Evolutionary conservation across 2,888 invertebrate species (phyloP), one percentile per base, ranked within the genome.

Genomic region (Cephus runcator): DNA sequence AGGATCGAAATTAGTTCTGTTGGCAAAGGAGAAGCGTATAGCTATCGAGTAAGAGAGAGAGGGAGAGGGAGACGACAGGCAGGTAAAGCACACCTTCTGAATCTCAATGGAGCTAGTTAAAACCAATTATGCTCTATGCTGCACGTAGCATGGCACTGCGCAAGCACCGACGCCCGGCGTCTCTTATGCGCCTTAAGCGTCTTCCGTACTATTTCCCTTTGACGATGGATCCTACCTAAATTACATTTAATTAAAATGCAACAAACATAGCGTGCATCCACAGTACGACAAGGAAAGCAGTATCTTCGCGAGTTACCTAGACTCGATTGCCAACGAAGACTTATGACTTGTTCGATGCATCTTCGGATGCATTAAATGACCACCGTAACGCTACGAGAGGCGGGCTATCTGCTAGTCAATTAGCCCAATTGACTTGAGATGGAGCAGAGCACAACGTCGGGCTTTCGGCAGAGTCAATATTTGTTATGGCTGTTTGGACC

Each of bases 101-200:
- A 77, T 75, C 69, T 75, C 77, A 77, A 77, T 75, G 77, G 71
- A 30, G 31, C 77, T 77, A 77, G 77, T 77, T 75, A 75, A 69
- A 75, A 68, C 75, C 75, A 77, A 75, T 77, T 75, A 77, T 40
- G 69, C 30, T 33, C 75, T 75, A 77, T 75, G 71, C 30, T 15
- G 69, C 69, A 33, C 31, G 69, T 69, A 30, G 69, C 33, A 9
- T 12, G 12, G 23, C 9, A 56, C 56, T 56, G 56, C 40, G 40
- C 40, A 56, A 56, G 40, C 23, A 56, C 23, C 23, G 56, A 56
- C 56, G 56, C 23, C 56, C 23, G 56, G 23, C 56, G 56, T 56
- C 56, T 56, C 56, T 56, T 23, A 23, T 23, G 23, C 23, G 9
- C 23, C 23, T 56, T 56, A 56, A 56, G 56, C 56, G 56, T 56